A percentile compares a stretch with the other conserved stretches of the same genome.
Conservation (phyloP, 1,140 invertebrate species). For the Ceratina australensis region DNA sequence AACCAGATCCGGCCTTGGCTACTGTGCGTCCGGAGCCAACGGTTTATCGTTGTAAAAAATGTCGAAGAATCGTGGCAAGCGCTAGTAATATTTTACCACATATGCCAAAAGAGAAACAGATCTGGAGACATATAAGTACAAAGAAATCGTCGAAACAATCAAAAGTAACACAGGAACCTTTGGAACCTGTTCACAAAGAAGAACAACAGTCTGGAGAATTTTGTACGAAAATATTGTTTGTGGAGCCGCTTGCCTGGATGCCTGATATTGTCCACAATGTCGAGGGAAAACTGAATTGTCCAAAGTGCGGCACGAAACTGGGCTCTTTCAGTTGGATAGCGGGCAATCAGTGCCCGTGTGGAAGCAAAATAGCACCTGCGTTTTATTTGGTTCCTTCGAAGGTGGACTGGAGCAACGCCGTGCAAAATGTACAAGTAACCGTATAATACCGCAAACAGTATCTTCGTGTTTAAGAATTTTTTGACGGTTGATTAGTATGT, state of each 20-base stretch:
- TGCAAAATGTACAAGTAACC: conserved; percentile 92
- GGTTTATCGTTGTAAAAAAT: conserved; percentile 89
- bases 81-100: conserved; percentile 89
- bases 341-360: conserved; percentile 91
- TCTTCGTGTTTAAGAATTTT: conserved; percentile 25
- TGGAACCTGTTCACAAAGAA: conserved; percentile 70
- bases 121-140: conserved; percentile 77
- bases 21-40: conserved; percentile 88
- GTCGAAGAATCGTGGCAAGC: conserved; percentile 88
- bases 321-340: conserved; percentile 91
- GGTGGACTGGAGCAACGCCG: conserved; percentile 91
- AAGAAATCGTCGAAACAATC: conserved; percentile 61
- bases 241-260: conserved; percentile 93
- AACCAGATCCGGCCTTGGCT: conserved; percentile 88
- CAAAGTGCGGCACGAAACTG: conserved; percentile 89
- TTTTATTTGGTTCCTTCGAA: conserved; percentile 93
- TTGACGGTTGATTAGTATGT: conserved; percentile 47
- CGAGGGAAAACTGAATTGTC: conserved; percentile 90
- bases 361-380: conserved; percentile 89
- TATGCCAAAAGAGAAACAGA: conserved; percentile 78
- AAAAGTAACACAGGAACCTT: conserved; percentile 62
- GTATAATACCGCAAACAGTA: conserved; percentile 79
- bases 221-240: conserved; percentile 87
- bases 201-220: conserved; percentile 69
- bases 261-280: conserved; percentile 83